Conservation (phyloP, 2,888 invertebrate genomes). For the Plebejus anna region DNA sequence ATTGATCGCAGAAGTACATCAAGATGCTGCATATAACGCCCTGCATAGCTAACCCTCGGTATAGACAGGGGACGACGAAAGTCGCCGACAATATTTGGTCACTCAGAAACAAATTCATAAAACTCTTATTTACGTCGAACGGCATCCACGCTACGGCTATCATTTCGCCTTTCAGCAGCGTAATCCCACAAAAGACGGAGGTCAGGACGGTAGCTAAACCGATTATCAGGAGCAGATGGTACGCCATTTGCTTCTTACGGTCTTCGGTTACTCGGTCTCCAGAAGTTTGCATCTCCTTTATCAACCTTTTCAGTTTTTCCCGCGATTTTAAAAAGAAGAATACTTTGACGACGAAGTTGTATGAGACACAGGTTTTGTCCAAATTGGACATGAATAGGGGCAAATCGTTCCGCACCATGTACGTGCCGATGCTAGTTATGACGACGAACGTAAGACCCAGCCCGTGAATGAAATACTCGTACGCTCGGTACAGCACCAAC, state of each 20-base stretch:
- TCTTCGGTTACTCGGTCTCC: conserved; percentile 53
- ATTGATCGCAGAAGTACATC: conserved; percentile 64
- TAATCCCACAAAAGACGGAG: conserved; percentile 46
- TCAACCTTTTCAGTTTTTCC: conserved; percentile 46
- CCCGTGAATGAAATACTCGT: conserved; percentile 46
- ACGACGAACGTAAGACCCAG: conserved; percentile 47
- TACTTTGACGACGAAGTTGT: conserved; percentile 57
- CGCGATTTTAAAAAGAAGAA: conserved; percentile 51
- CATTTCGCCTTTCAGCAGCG: conserved; percentile 53
- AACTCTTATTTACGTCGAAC: conserved; percentile 52
- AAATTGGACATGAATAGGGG: conserved; percentile 50
- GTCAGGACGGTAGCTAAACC: conserved; percentile 43
- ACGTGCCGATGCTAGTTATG: conserved; percentile 52
- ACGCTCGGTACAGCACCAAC: conserved; percentile 48
- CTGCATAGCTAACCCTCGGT: conserved; percentile 58
- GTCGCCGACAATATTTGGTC: conserved; percentile 47
- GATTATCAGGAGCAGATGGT: conserved; percentile 46
- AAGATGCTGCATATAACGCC: conserved; percentile 60
- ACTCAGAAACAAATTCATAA: conserved; percentile 48
- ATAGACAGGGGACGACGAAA: conserved; percentile 49
- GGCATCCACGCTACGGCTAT: conserved; percentile 63
- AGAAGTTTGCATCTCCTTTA: conserved; percentile 53
- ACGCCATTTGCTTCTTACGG: conserved; percentile 49
- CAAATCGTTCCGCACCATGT: conserved; percentile 45
- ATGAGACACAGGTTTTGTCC: conserved; percentile 54